Percentiles rank a stretch among this genome's conserved stretches.
phyloP scores from a whole-genome alignment of 2,888 invertebrate genomes.

The Stenodema calcarata region DNA sequence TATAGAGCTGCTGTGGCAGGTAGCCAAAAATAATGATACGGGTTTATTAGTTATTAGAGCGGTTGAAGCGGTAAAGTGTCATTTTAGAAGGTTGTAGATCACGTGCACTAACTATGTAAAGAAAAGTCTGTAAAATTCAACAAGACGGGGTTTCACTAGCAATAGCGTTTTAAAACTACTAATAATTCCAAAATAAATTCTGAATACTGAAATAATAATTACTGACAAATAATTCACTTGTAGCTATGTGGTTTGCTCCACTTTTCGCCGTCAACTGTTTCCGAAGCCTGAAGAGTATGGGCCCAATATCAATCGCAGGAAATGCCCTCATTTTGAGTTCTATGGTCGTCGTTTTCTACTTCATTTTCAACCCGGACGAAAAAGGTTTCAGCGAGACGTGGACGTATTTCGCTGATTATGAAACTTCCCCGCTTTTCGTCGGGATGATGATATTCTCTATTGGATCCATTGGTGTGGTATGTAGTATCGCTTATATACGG shows the following conservation, averaged over 20 bases:
- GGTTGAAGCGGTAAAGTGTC: no score
- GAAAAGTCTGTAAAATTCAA: no score
- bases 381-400: constrained; percentile 6
- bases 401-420: constrained; percentile 53
- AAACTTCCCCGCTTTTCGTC: constrained; percentile 65
- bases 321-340: neutral
- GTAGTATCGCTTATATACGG: no score
- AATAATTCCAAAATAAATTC: no score
- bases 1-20: neutral
- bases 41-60: no score
- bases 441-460: constrained; percentile 70
- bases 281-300: neutral
- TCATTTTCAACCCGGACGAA: constrained; percentile 4
- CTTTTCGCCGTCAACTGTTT: constrained; percentile 10
- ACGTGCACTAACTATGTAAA: no score
- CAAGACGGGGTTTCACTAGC: no score
- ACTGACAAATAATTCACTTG: no score
- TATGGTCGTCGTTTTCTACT: neutral
- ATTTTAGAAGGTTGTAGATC: no score
- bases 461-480: constrained; percentile 58
- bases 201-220: no score
- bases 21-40: neutral
- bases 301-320: neutral
- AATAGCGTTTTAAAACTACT: no score
- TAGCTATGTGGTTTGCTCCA: constrained; percentile 58